Base-by-base conservation (phyloP, 2,797 vertebrate species). In the Babyrousa celebensis region DNA sequence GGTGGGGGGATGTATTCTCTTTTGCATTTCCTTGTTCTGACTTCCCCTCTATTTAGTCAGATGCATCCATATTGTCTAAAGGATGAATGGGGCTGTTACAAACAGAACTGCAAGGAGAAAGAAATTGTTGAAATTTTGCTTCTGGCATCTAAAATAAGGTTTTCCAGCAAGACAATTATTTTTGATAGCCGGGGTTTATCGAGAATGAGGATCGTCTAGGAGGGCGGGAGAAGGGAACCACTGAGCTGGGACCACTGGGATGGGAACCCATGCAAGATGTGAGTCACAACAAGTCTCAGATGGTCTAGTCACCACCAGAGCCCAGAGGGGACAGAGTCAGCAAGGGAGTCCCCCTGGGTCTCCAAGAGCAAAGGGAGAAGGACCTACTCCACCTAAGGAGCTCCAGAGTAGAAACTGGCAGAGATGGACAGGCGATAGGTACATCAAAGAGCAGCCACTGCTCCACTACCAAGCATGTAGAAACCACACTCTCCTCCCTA, bases 381-480 rank as follows among this genome's bases (percentile, higher is more conserved):
- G n/a, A 36, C 11, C 16, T 12, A 62, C 18, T 12, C 18, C 6
- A 23, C 40, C 52, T 85, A 95, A 95, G 43, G 17, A 68, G 23
- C 21, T 96, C 88, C 97, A 94, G 0, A 68, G 97, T 77, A 96
- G 77, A 96, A 92, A 15, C 85, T 93, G 58, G 97, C 97, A 97
- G 97, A 96, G 63, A 1, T 0, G 0, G 75, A 97, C 95, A 98
- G 11, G 43, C 96, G 92, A 79, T 80, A 27, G 5, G 17, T 3
- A 92, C 56, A 85, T 77, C 68, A 0, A 79, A 74, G 48, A 70
- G 3, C 77, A 60, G 43, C n/a, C 18, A 43, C 18, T 20, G 43
- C 7, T 71, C 56, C 56, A 97, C 98, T 97, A 98, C 96, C 90
- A 82, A 89, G 97, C 77, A 83, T 70, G 4, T 40, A 85, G 14